Base-by-base conservation (phyloP, 2,888 invertebrate genomes). In the Campoletis raptor region DNA sequence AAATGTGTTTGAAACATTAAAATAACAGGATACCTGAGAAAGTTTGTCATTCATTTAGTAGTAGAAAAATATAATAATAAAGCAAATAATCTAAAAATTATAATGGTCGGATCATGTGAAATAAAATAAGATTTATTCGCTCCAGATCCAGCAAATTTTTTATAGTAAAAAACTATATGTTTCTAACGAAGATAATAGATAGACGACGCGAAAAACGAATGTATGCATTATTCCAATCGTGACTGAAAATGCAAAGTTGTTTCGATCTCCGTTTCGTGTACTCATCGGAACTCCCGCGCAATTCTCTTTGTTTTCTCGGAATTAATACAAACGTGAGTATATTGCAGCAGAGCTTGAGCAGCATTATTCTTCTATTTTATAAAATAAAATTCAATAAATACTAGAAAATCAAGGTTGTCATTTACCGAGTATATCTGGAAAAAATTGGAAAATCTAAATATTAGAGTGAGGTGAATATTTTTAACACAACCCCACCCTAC, bases 221-320 rank as follows among this genome's bases (percentile, higher is more conserved):
- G 9, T 64, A 70, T 69, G 48, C 70, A 57, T 61, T 30, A 42
- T 42, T 42, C n/a, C 7, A 37, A 40, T 80, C 61, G 52, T 21
- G 64, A 70, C 54, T 7, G 18, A 21, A 77, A 66, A 54, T 45
- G 61, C 52, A 54, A 57, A 69, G n/a, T 36, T 21, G 30, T 30
- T 21, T 10, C 45, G 15, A 36, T 36, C 30, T 36, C n/a, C 3
- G 15, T 7, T 78, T 24, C 12, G 24, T 9, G 8, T 54, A 48
- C 66, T 73, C 78, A 72, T 73, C 24, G 73, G 24, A 15, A 78
- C 37, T 78, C 66, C 37, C 57, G 48, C 54, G 30, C 30, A 1
- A 78, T 73, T 72, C 30, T 18, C 12, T 7, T 40, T 48, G n/a
- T 73, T 85, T 66, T 57, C 40, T 73, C 57, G 45, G 70, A 81